Conservation (phyloP, 35 echinoderm and acorn worm genomes). For the Heliocidaris erythrogramma region DNA sequence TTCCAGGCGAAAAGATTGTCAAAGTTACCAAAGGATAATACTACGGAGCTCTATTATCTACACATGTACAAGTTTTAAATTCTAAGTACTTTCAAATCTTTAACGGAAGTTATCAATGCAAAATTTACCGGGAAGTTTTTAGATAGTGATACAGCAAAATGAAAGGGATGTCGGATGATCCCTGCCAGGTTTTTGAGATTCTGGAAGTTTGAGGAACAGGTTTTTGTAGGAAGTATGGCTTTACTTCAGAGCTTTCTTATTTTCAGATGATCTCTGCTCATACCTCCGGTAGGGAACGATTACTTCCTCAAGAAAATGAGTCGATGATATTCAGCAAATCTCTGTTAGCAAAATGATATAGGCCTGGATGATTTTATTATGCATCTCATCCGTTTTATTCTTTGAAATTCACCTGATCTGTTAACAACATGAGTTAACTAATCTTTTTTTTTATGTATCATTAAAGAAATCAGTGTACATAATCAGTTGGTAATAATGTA, state of each 20-base stretch:
- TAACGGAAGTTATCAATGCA: conserved; percentile 14
- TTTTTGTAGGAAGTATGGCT: conserved; percentile 3
- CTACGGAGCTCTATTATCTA: background rate
- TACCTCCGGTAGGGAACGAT: background rate
- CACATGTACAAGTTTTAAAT: background rate
- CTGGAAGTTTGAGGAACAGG: background rate
- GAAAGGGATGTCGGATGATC: background rate
- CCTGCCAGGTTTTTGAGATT: background rate
- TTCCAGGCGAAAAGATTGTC: background rate
- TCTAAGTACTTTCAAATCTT: background rate
- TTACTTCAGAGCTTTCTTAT: background rate
- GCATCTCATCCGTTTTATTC: background rate
- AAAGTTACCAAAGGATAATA: background rate
- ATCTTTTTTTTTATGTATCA: too few relatives aligned
- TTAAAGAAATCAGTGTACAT: too few relatives aligned
- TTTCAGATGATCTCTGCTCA: background rate
- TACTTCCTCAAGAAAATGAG: background rate
- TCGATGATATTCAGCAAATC: too few relatives aligned
- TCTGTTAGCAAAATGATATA: background rate
- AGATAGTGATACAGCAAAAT: conserved; percentile 38
- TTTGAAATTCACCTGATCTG: too few relatives aligned
- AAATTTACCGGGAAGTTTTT: background rate
- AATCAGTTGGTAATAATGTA: too few relatives aligned
- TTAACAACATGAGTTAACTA: too few relatives aligned
- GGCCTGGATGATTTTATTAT: background rate